A percentile compares a stretch with the other conserved stretches of the same genome.
phyloP scores from a whole-genome alignment of 2,797 vertebrate species.

The Sarcophilus harrisii region DNA sequence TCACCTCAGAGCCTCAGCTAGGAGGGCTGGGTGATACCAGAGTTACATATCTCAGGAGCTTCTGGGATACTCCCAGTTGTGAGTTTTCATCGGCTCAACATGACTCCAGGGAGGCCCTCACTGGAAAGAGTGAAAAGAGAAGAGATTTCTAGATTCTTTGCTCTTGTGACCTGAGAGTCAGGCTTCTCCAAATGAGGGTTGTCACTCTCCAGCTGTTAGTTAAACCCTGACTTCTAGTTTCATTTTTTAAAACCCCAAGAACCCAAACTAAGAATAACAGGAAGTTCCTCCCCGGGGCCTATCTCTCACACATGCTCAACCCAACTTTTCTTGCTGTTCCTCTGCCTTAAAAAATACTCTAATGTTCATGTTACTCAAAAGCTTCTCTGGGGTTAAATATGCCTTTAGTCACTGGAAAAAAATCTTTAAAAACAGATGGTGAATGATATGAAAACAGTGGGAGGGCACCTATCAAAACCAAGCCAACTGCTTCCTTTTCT shows the following conservation, averaged over 20 bases:
- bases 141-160: background rate
- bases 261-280: conserved; percentile 73
- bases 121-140: background rate
- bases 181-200: background rate
- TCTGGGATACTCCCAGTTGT: background rate
- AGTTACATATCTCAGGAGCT: background rate
- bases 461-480: conserved; percentile 69
- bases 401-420: conserved; percentile 64
- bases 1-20: background rate
- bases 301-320: conserved; percentile 11
- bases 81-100: background rate
- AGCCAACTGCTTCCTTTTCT: conserved; percentile 68
- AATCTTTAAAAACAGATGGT: conserved; percentile 63
- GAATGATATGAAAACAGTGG: conserved; percentile 32
- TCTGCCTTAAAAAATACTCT: conserved; percentile 73
- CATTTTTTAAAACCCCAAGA: conserved; percentile 72
- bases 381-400: conserved; percentile 49
- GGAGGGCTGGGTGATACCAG: background rate
- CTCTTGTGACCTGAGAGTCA: background rate
- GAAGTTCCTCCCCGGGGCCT: conserved; percentile 30
- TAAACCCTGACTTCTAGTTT: conserved; percentile 42
- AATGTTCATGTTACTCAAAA: conserved; percentile 69
- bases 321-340: conserved; percentile 63
- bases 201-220: background rate
- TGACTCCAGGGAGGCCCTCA: background rate